Percentiles rank a stretch among this genome's conserved stretches.
These are phyloP conservation scores for Drosophila novamexicana DNA, from an alignment of 1,140 invertebrate species.

Conservation along the genomic window DNA sequence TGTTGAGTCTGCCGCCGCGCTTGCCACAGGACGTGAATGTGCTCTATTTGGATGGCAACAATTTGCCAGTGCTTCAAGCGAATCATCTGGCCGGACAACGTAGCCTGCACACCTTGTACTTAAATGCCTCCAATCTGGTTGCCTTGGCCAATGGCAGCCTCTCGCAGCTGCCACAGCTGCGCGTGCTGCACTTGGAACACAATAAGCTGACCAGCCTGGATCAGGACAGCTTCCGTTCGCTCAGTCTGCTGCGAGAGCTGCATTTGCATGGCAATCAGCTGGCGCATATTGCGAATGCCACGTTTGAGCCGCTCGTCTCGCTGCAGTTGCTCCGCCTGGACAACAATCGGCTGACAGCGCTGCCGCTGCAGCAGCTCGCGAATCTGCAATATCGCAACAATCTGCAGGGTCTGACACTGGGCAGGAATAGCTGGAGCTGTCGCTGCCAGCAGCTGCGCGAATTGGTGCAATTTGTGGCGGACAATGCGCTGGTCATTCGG, in stretches of 20 bases:
- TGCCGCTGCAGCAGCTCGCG: constrained; percentile 71
- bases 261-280: constrained; percentile 95
- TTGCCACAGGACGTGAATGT: constrained; percentile 96
- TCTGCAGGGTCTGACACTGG: constrained; percentile 90
- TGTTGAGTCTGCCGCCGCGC: constrained; percentile 88
- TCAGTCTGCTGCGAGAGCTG: constrained; percentile 91
- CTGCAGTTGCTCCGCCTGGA: constrained; percentile 93
- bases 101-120: constrained; percentile 92
- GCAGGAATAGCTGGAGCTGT: constrained; percentile 94
- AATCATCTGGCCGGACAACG: constrained; percentile 94
- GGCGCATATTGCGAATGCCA: constrained; percentile 90
- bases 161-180: constrained; percentile 90
- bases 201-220: constrained; percentile 91
- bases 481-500: constrained; percentile 91
- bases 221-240: constrained; percentile 93
- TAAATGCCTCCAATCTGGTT: constrained; percentile 92
- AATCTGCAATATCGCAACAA: constrained; percentile 79
- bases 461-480: constrained; percentile 92
- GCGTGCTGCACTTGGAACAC: constrained; percentile 93
- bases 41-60: constrained; percentile 94
- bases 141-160: constrained; percentile 95
- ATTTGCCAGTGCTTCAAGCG: constrained; percentile 91
- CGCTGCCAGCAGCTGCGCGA: constrained; percentile 95
- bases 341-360: constrained; percentile 91
- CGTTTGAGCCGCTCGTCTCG: constrained; percentile 90